Evolutionary conservation across 53 echinoderm and acorn worm genomes (phyloP).

Genomic region (Arbacia lixula): DNA sequence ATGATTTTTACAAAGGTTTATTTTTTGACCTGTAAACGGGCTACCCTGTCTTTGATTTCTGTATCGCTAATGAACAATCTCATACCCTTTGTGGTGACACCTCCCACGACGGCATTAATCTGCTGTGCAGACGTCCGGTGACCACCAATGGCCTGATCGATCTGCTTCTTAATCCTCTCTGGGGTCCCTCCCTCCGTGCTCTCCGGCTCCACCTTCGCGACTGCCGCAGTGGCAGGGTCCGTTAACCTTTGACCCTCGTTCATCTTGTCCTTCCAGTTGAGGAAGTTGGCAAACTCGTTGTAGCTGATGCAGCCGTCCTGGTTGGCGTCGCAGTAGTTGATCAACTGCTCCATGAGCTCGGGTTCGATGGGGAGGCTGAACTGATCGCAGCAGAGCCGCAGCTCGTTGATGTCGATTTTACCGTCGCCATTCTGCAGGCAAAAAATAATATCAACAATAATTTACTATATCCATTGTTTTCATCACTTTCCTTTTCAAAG

Average conservation of each 20-base stretch:
- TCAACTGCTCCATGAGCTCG: conserved; percentile 85
- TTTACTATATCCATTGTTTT: too few species aligned
- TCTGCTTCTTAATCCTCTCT: conserved; percentile 87
- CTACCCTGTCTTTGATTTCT: too few species aligned
- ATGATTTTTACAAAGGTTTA: too few species aligned
- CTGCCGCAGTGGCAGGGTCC: conserved; percentile 7
- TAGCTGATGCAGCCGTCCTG: conserved; percentile 81
- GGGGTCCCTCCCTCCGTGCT: conserved; percentile 39
- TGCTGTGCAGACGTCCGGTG: conserved; percentile 90
- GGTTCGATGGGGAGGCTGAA: conserved; percentile 95
- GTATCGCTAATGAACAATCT: too few species aligned
- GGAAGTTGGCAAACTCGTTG: conserved; percentile 95
- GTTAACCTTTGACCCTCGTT: conserved; percentile 37
- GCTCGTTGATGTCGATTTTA: conserved; percentile 83
- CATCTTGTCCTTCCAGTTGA: conserved; percentile 99
- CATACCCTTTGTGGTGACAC: conserved; percentile 90
- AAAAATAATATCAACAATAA: neutral
- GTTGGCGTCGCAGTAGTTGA: conserved; percentile 81
- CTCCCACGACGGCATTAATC: conserved; percentile 91
- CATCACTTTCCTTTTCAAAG: too few species aligned
- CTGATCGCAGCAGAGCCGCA: conserved; percentile 91
- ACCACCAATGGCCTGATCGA: conserved; percentile 84
- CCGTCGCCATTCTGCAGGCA: conserved; percentile 83
- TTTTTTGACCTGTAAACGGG: too few species aligned
- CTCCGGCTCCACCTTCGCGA: conserved; percentile 24